Evolutionary conservation across 2,113 vertebrate genomes (phyloP).

Genomic region (Esox niger): DNA sequence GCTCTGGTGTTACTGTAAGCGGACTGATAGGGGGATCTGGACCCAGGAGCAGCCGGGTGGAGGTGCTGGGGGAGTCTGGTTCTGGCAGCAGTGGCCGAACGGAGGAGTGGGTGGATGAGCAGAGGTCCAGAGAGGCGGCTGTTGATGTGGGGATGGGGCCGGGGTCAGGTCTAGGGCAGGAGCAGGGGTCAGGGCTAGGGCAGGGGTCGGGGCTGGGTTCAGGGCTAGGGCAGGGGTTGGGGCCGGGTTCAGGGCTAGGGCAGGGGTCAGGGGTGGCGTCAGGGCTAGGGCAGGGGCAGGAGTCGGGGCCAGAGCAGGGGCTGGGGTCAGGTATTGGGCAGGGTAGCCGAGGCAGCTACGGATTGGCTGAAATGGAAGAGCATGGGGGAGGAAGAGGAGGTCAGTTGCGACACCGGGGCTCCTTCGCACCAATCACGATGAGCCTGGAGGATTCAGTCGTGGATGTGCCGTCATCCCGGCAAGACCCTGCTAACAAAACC

Average conservation of each 20-base stretch:
- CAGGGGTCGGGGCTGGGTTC: constrained; percentile 26
- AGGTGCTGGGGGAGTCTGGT: background rate
- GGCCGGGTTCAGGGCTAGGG: too few relatives aligned
- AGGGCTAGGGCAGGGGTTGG: too few relatives aligned
- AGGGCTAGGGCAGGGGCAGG: background rate
- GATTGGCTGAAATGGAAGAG: background rate
- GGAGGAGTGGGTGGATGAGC: constrained; percentile 15
- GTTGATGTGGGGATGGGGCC: constrained; percentile 8
- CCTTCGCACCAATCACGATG: background rate
- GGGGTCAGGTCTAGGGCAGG: background rate
- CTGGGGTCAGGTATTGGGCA: background rate
- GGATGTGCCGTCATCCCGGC: background rate
- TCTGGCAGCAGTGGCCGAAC: constrained; percentile 7
- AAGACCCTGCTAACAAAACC: background rate
- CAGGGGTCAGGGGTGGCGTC: background rate
- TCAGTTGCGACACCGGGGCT: background rate
- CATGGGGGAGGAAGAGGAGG: background rate
- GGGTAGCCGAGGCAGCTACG: background rate
- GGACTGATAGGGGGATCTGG: background rate
- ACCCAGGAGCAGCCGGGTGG: too few relatives aligned
- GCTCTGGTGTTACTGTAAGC: background rate
- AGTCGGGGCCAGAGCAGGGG: background rate
- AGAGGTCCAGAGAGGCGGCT: background rate
- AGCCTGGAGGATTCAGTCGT: background rate
- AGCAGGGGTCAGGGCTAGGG: constrained; percentile 37